Percentiles rank a stretch among this genome's conserved stretches.
Evolutionary conservation across 2,888 invertebrate species (phyloP).

Genomic region (Fragum whitleyi): DNA sequence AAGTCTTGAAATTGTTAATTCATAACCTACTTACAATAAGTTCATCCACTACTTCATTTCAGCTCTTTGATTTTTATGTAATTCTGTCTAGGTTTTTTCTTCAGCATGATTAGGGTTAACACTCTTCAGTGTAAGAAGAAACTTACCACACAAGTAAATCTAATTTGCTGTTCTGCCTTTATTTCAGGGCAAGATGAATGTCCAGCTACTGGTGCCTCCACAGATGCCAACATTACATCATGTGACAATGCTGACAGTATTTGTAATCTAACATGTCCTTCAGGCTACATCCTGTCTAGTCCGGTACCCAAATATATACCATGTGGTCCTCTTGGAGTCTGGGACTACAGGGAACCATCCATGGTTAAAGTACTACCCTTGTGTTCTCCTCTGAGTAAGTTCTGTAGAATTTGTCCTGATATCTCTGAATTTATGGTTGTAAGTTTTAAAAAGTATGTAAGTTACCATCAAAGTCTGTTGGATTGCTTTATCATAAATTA

Average conservation of each 20-base stretch:
- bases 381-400: constrained; percentile 47
- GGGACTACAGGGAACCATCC: constrained; percentile 35
- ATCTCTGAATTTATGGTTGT: too few relatives aligned
- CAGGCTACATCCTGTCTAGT: constrained; percentile 17
- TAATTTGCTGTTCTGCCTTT: neutral
- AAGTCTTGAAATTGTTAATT: too few relatives aligned
- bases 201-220: constrained; percentile 11
- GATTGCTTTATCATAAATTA: too few relatives aligned
- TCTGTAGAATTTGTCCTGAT: too few relatives aligned
- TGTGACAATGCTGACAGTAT: constrained; percentile 6
- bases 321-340: constrained; percentile 62
- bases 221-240: constrained; percentile 6
- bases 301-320: constrained; percentile 38
- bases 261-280: constrained; percentile 48
- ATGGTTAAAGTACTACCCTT: constrained; percentile 42
- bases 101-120: too few relatives aligned
- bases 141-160: too few relatives aligned
- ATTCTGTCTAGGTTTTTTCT: too few relatives aligned
- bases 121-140: too few relatives aligned
- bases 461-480: too few relatives aligned
- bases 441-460: neutral
- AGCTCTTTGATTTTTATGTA: too few relatives aligned
- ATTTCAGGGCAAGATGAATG: constrained; percentile 11
- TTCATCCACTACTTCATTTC: too few relatives aligned
- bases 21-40: too few relatives aligned